Conservation (phyloP, 2,797 vertebrate species). For the Australoheros facetus region DNA sequence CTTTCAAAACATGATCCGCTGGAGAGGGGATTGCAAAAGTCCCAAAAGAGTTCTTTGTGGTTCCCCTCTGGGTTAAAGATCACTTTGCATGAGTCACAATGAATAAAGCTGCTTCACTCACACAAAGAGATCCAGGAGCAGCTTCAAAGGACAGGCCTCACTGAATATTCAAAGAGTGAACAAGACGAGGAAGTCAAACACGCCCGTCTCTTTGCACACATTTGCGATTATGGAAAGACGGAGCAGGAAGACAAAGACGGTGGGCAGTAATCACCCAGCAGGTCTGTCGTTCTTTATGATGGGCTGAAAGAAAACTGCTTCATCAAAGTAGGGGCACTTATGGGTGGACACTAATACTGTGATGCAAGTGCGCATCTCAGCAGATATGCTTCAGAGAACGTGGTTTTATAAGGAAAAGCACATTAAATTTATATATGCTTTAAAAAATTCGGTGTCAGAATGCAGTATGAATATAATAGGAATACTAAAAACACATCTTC, state of each 20-base stretch:
- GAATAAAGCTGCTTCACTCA: conserved; percentile 63
- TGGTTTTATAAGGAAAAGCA: background rate
- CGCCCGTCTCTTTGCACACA: conserved; percentile 35
- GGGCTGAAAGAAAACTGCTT: conserved; percentile 12
- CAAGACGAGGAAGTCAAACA: conserved; percentile 64
- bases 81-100: conserved; percentile 70
- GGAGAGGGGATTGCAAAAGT: conserved; percentile 6
- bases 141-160: conserved; percentile 60
- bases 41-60: conserved; percentile 40
- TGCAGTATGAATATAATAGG: rapidly evolving
- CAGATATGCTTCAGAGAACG: background rate
- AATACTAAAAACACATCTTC: background rate
- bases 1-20: conserved; percentile 1
- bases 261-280: conserved; percentile 27
- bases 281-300: conserved; percentile 29
- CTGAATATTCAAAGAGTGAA: conserved; percentile 70
- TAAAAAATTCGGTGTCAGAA: background rate
- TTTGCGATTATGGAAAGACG: conserved; percentile 52
- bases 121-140: conserved; percentile 44
- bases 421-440: background rate
- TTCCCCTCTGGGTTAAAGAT: conserved; percentile 72
- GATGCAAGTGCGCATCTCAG: background rate
- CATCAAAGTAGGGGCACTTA: conserved; percentile 1
- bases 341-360: background rate
- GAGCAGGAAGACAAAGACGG: conserved; percentile 27